Evolutionary conservation across 2,797 vertebrate genomes (phyloP), one percentile per base, ranked within the genome.

Genomic region (Tinamus major): DNA sequence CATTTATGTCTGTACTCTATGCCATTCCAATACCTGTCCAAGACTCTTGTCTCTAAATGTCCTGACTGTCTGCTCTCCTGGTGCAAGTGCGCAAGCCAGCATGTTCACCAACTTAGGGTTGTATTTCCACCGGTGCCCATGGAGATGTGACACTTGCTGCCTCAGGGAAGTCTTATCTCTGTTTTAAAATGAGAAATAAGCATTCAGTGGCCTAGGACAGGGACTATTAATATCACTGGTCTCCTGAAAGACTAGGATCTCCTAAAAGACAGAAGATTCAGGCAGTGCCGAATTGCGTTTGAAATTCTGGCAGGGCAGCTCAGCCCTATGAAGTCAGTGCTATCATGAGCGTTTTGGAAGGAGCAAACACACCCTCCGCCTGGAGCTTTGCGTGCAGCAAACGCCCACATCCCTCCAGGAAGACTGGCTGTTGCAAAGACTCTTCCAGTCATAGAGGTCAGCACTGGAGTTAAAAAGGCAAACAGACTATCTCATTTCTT

Each of bases 381-480:
- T 68, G 79, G 58, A 29, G 74, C 71, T 74, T 33, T 59, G 62
- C 6, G 8, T 8, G 14, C 51, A 61, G 56, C 48, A 90, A 84
- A 85, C 20, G 8, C 27, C 59, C 24, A 0, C 24, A 4, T 37
- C 33, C 68, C 42, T 76, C 24, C 55, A 61, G 70, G 79, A 44
- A 77, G 14, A 27, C 55, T 16, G 69, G 55, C 65, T 80, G 24
- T n/a, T 90, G n/a, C 26, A 85, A 89, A 81, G 51, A 44, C 55
- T 81, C 33, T 56, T 81, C 62, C 42, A 72, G 39, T 18, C 7
- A 0, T 6, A 70, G 64, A 83, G 27, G 3, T 65, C 44, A 31
- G 58, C 2, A 2, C 46, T 70, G 63, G 33, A 11, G 53, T 17
- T 29, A 11, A 5, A 31, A 37, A 42, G 64, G 3, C 33, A n/a